Evolutionary conservation across 2,113 vertebrate genomes (phyloP).

Genomic region (Phodopus roborovskii): DNA sequence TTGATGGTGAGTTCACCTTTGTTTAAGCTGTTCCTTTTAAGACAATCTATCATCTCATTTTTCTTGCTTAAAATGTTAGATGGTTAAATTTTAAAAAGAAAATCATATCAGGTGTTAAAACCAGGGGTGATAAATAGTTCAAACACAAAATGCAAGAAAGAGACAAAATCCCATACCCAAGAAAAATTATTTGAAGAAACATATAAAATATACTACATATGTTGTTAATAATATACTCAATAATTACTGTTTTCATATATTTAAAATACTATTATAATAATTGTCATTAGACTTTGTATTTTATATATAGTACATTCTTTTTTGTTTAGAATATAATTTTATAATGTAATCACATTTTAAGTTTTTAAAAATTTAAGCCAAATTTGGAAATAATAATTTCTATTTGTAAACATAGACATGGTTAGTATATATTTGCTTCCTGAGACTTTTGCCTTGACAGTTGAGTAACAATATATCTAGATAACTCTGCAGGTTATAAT

Average conservation of each 20-base stretch:
- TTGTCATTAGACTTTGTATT: background rate
- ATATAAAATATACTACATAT: background rate
- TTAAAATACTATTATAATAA: background rate
- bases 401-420: background rate
- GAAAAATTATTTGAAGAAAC: background rate
- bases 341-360: background rate
- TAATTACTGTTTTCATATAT: background rate
- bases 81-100: slow-evolving; percentile 44
- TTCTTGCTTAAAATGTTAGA: slow-evolving; percentile 59
- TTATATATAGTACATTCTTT: background rate
- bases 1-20: too few species aligned
- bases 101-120: slow-evolving; percentile 64
- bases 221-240: background rate
- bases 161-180: background rate
- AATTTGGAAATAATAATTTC: background rate
- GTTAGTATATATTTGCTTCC: background rate
- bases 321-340: background rate
- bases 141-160: background rate
- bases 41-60: slow-evolving; percentile 41
- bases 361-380: background rate
- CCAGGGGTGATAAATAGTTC: slow-evolving; percentile 19
- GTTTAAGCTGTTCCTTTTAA: too few species aligned
- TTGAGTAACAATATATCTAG: background rate
- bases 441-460: background rate
- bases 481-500: background rate